Conservation (phyloP, 2,888 invertebrate genomes). For the Fragum whitleyi region DNA sequence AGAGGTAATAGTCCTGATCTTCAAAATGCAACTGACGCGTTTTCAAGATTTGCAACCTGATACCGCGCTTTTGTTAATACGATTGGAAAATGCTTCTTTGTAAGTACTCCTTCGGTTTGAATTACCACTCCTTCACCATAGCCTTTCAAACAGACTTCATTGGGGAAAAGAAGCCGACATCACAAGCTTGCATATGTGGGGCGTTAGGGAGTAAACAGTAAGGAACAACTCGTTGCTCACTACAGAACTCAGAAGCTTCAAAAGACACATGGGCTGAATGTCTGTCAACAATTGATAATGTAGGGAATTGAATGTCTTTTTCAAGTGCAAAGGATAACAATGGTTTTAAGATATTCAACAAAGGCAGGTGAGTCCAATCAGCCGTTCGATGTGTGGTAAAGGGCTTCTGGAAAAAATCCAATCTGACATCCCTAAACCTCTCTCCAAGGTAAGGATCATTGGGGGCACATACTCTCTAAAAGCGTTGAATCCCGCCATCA, state of each 20-base stretch:
- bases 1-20: conserved; percentile 24
- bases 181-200: conserved; percentile 40
- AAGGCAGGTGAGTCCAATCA: conserved; percentile 61
- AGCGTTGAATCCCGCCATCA: too few species aligned
- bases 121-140: conserved; percentile 27
- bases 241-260: conserved; percentile 30
- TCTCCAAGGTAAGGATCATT: too few species aligned
- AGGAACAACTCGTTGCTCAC: conserved; percentile 32
- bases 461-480: conserved; percentile 45
- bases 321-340: conserved; percentile 9
- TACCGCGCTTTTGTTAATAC: conserved; percentile 3
- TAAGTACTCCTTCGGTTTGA: conserved; percentile 20
- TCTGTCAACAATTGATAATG: conserved; percentile 44
- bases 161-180: too few species aligned
- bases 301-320: conserved; percentile 18
- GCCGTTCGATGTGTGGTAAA: conserved; percentile 36
- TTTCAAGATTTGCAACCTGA: conserved; percentile 24
- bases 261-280: conserved; percentile 46
- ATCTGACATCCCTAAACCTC: too few species aligned
- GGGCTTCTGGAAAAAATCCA: conserved; percentile 46
- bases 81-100: conserved; percentile 30
- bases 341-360: conserved; percentile 5
- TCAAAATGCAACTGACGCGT: conserved; percentile 26
- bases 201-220: conserved; percentile 54
- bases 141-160: too few species aligned